Conservation (phyloP, 92 coral and sea anemone genomes). For the Isaurus tuberculatus region DNA sequence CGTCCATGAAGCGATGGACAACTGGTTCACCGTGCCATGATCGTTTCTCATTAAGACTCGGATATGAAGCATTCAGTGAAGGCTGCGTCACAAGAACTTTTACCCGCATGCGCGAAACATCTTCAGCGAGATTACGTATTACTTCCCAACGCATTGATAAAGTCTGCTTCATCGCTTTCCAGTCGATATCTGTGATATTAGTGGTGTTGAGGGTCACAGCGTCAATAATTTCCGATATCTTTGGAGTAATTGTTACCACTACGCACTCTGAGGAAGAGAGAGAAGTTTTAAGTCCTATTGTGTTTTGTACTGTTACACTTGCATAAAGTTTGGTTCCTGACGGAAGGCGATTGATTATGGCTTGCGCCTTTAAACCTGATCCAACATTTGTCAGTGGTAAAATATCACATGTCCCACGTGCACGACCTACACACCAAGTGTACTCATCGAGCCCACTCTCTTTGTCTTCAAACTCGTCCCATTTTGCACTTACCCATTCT, state of each 20-base stretch:
- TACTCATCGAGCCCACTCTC: constrained; percentile 75
- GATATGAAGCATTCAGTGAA: constrained; percentile 65
- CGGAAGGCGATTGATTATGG: constrained; percentile 51
- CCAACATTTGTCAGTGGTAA: constrained; percentile 57
- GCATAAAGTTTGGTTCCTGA: constrained; percentile 81
- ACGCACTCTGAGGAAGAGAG: constrained; percentile 58
- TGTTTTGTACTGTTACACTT: constrained; percentile 72
- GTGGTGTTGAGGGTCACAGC: constrained; percentile 50
- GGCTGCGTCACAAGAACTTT: constrained; percentile 82
- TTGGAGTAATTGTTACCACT: constrained; percentile 74
- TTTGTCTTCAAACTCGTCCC: constrained; percentile 89
- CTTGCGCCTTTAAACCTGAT: constrained; percentile 55
- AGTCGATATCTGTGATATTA: constrained; percentile 78
- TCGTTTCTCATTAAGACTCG: constrained; percentile 45
- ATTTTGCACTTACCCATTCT: constrained; percentile 68
- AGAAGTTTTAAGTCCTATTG: constrained; percentile 72
- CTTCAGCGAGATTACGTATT: constrained; percentile 64
- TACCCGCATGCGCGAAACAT: constrained; percentile 81
- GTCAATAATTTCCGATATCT: constrained; percentile 69
- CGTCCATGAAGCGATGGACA: constrained; percentile 75
- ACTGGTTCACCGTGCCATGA: constrained; percentile 93
- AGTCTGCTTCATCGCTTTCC: constrained; percentile 79
- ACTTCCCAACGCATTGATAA: constrained; percentile 79
- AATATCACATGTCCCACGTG: constrained; percentile 74
- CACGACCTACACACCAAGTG: constrained; percentile 90